phyloP scores from a whole-genome alignment of 2,797 vertebrate species.

The Chelmon rostratus region DNA sequence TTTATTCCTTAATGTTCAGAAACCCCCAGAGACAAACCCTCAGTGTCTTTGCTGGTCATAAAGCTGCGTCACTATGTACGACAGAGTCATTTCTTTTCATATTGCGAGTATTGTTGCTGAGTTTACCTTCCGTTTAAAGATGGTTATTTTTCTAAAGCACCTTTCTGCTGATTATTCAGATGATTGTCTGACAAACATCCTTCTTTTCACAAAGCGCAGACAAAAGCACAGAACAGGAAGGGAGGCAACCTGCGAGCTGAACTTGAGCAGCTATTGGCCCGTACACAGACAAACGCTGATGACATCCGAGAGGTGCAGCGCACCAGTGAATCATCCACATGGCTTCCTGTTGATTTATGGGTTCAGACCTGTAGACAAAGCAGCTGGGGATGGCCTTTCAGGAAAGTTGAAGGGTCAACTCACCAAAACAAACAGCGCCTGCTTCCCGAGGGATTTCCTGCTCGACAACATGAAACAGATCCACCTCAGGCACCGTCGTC shows the following conservation, averaged over 20 bases:
- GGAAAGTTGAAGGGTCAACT: conserved; percentile 53
- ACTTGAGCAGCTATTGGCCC: conserved; percentile 49
- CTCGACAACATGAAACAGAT: conserved; percentile 42
- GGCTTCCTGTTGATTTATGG: conserved; percentile 64
- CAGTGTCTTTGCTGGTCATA: too few species aligned
- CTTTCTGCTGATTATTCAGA: conserved; percentile 50
- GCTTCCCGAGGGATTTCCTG: conserved; percentile 63
- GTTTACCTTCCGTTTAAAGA: too few species aligned
- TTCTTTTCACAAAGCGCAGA: conserved; percentile 49
- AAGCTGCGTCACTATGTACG: not conserved
- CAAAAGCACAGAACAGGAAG: conserved; percentile 69
- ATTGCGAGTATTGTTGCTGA: too few species aligned
- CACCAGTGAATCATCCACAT: conserved; percentile 48
- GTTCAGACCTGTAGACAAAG: conserved; percentile 61
- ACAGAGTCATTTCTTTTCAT: not conserved
- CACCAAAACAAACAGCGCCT: conserved; percentile 50
- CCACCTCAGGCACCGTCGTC: conserved; percentile 21
- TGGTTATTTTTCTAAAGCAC: not conserved
- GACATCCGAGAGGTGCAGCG: conserved; percentile 55
- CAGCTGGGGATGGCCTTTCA: conserved; percentile 38
- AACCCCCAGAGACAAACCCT: too few species aligned
- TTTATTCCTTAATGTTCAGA: not conserved
- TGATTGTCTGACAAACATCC: conserved; percentile 42
- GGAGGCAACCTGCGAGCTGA: conserved; percentile 66
- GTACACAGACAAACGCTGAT: conserved; percentile 42